Percentiles rank a stretch among this genome's conserved stretches.
Evolutionary conservation across 2,888 invertebrate genomes (phyloP).

Genomic region (Melikaiella ostensackeni): DNA sequence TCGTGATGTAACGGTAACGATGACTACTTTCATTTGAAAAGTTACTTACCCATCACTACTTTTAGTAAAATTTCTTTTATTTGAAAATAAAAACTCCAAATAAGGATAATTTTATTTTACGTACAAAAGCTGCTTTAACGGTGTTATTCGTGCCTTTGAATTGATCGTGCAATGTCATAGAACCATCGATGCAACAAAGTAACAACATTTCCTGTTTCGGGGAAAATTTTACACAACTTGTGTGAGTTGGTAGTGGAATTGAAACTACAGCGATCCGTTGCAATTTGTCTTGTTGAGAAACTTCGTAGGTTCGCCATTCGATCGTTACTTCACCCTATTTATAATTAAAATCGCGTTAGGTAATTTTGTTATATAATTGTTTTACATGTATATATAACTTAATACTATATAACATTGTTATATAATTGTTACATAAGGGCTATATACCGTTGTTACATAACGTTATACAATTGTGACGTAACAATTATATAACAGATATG

Average conservation of each 20-base stretch:
- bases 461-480: too few relatives aligned
- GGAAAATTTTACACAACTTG: conserved; percentile 82
- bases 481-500: too few relatives aligned
- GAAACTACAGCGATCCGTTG: conserved; percentile 84
- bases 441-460: too few relatives aligned
- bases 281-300: conserved; percentile 80
- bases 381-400: too few relatives aligned
- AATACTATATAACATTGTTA: too few relatives aligned
- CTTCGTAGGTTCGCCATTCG: conserved; percentile 83
- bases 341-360: background rate
- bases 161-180: conserved; percentile 88
- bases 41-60: too few relatives aligned
- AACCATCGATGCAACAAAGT: conserved; percentile 91
- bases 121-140: conserved; percentile 89
- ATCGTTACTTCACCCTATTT: conserved; percentile 83
- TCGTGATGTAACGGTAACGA: too few relatives aligned
- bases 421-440: too few relatives aligned
- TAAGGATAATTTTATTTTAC: conserved; percentile 65
- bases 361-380: too few relatives aligned
- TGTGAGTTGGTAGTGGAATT: conserved; percentile 85
- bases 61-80: too few relatives aligned
- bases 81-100: background rate
- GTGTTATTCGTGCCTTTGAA: conserved; percentile 86
- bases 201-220: conserved; percentile 87
- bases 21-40: too few relatives aligned